Percentiles rank a stretch among this genome's conserved stretches.
phyloP scores from a whole-genome alignment of 1,140 invertebrate genomes.

The Sycobia sp. region DNA sequence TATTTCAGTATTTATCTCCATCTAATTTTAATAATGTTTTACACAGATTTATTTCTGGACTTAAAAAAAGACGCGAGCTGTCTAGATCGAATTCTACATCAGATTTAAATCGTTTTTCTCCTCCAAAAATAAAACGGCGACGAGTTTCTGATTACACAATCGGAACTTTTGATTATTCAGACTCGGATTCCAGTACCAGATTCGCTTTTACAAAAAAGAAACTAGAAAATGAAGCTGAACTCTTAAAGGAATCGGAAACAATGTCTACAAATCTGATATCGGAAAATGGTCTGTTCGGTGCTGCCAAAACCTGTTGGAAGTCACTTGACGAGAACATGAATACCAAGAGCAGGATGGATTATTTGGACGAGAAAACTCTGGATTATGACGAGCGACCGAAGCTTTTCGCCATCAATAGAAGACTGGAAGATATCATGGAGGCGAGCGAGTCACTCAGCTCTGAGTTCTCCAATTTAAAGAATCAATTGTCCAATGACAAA shows the following conservation, averaged over 20 bases:
- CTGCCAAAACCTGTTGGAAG: slow-evolving; percentile 22
- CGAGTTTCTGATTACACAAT: slow-evolving; percentile 41
- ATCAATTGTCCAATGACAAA: slow-evolving; percentile 18
- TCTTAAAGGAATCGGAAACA: not conserved
- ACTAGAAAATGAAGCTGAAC: not conserved
- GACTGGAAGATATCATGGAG: slow-evolving; percentile 7
- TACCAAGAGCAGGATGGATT: slow-evolving; percentile 28
- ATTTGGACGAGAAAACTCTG: not conserved
- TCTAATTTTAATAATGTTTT: no score
- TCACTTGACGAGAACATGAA: slow-evolving; percentile 43
- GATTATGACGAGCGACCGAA: not conserved
- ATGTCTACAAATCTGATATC: slow-evolving; percentile 7
- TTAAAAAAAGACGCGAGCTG: slow-evolving; percentile 43
- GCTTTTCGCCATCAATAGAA: not conserved
- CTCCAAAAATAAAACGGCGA: slow-evolving; percentile 43
- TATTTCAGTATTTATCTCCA: no score
- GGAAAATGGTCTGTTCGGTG: slow-evolving; percentile 16
- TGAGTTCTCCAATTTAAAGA: slow-evolving; percentile 10
- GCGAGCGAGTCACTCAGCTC: not conserved
- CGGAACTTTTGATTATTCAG: slow-evolving; percentile 8
- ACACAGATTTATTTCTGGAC: slow-evolving; percentile 41
- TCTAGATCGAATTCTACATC: slow-evolving; percentile 43
- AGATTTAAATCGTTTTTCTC: slow-evolving; percentile 28
- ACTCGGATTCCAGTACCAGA: slow-evolving; percentile 12
- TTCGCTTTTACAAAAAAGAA: slow-evolving; percentile 25